Conservation (phyloP, 2,113 vertebrate species). For the Leucopsar rothschildi region DNA sequence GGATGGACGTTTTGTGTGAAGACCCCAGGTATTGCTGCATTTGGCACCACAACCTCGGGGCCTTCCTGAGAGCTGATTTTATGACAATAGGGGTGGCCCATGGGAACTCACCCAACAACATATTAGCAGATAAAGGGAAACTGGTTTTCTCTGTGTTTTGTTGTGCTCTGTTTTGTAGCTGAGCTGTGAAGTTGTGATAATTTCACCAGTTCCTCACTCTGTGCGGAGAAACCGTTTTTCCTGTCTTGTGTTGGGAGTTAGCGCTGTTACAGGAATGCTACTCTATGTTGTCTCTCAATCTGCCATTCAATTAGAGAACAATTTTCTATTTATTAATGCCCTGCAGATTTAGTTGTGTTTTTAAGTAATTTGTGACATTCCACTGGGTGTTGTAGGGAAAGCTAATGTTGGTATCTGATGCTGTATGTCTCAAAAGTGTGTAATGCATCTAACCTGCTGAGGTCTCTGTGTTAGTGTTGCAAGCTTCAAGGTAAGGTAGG, state of each 20-base stretch:
- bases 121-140: background rate
- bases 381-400: background rate
- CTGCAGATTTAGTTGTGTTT: background rate
- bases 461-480: background rate
- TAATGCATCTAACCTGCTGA: background rate
- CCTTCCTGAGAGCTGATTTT: background rate
- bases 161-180: background rate
- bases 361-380: background rate
- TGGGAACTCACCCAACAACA: background rate
- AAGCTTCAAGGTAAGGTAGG: background rate
- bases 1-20: background rate
- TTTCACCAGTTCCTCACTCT: background rate
- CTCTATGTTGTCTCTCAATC: background rate
- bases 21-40: accelerated
- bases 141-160: background rate
- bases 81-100: background rate
- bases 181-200: background rate
- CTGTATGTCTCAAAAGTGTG: background rate
- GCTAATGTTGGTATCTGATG: background rate
- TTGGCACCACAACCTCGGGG: accelerated
- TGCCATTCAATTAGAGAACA: background rate
- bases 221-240: background rate
- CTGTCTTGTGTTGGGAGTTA: background rate
- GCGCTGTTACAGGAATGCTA: background rate
- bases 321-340: background rate